These are phyloP conservation scores for Verasper variegatus DNA, from an alignment of 2,113 vertebrate species.

Conservation along the genomic window DNA sequence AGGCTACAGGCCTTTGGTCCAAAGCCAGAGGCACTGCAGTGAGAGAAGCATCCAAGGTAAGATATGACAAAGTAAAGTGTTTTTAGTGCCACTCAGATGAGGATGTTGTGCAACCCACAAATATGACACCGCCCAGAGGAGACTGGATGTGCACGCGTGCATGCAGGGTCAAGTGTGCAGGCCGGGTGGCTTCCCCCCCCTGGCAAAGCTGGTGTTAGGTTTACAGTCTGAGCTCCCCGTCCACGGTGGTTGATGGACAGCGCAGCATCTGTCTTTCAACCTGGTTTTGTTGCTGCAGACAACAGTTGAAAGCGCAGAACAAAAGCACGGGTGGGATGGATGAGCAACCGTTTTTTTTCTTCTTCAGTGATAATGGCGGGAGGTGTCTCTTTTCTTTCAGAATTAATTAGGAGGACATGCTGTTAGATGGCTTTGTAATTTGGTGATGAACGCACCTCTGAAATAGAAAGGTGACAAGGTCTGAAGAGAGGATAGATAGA, in stretches of 20 bases:
- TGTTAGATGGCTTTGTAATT: constrained; percentile 32
- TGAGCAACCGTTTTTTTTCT: constrained; percentile 22
- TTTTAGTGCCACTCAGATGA: constrained; percentile 17
- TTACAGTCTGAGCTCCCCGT: constrained; percentile 46
- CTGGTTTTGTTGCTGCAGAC: constrained; percentile 36
- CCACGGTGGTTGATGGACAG: constrained; percentile 54
- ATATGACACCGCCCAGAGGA: constrained; percentile 66
- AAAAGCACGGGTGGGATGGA: constrained; percentile 15
- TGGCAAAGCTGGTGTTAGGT: constrained; percentile 62
- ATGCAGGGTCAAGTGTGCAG: constrained; percentile 19
- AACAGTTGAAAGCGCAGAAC: constrained; percentile 62
- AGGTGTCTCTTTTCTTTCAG: constrained; percentile 61
- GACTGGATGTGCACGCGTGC: constrained; percentile 13
- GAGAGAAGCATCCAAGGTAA: neutral
- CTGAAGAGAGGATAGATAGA: neutral
- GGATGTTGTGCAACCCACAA: constrained; percentile 34
- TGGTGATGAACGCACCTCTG: constrained; percentile 46
- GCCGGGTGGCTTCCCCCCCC: constrained; percentile 53
- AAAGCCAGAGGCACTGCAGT: constrained; percentile 20
- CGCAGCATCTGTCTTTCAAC: constrained; percentile 57
- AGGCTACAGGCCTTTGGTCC: constrained; percentile 7
- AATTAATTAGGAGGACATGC: constrained; percentile 49
- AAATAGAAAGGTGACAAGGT: constrained; percentile 37
- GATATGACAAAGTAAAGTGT: constrained; percentile 38
- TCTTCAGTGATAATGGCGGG: constrained; percentile 33